Base-by-base conservation (phyloP, 2,113 vertebrate species). In the Arizona elegans region DNA sequence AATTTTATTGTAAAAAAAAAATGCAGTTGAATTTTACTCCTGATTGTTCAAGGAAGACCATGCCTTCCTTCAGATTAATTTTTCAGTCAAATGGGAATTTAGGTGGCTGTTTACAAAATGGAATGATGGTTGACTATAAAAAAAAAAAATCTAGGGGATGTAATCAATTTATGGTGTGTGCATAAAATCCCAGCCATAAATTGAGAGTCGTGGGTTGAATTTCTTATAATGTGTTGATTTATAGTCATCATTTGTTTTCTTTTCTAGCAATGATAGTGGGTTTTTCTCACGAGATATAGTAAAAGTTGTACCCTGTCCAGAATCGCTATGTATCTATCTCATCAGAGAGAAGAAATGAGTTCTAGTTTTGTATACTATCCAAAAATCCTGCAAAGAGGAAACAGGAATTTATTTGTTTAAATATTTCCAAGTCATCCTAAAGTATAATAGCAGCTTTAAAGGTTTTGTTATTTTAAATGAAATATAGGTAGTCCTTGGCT, bases 1-100 rank as follows among this genome's bases (percentile, higher is more conserved):
- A 58, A 13, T 11, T 50, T 59, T n/a, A 86, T 3, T 59, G 15
- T 52, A 2, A 47, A 50, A 87, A 55, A 17, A 85, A 59, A 12
- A 38, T 62, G 21, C n/a, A 88, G 8, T 10, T 70, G 50, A 21
- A 52, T n/a, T 33, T 81, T 88, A 38, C 47, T 59, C 26, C 55
- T 56, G 21, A 43, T 88, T 0, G 19, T 29, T 56, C 54, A 81
- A 38, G 6, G 33, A 50, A 81, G 50, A 29, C 0, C 0, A 0
- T 91, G 50, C n/a, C 93, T 8, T 92, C 93, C 0, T 1, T 33
- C 19, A 54, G 26, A 54, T 87, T 94, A 94, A 58, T 26, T 87
- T 91, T 92, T 70, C 13, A 92, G 3, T n/a, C 65, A 17, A 8
- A 85, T 91, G 11, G n/a, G 10, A 92, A 15, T 95, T 85, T 93